A percentile compares a stretch with the other conserved stretches of the same genome.
These are phyloP conservation scores for Grus americana DNA, from an alignment of 2,113 vertebrate species.

Conservation along the genomic window DNA sequence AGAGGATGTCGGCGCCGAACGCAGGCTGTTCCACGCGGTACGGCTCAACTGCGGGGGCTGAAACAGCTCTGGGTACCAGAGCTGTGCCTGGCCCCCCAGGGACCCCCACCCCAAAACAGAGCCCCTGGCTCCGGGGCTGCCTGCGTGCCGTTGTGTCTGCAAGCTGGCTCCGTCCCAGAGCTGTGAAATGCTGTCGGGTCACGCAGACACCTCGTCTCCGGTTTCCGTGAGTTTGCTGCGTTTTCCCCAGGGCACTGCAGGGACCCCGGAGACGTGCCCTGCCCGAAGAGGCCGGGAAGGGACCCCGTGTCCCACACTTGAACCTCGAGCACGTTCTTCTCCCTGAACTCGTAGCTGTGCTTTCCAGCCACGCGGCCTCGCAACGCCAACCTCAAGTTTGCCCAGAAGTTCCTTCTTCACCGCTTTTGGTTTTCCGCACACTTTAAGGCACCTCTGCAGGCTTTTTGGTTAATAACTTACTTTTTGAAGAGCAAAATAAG, in stretches of 20 bases:
- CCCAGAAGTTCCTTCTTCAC: not conserved
- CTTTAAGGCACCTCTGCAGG: not conserved
- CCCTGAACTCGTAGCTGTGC: not conserved
- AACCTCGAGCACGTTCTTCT: accelerated
- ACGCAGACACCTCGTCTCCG: not conserved
- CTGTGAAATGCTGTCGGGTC: no score
- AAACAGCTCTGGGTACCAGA: not conserved
- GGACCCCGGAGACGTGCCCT: not conserved
- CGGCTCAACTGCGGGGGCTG: not conserved
- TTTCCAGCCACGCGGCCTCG: not conserved
- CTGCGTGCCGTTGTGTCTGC: accelerated
- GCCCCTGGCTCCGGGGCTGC: not conserved
- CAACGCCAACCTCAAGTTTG: not conserved
- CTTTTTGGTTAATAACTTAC: not conserved
- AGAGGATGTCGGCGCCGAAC: not conserved
- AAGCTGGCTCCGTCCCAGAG: not conserved
- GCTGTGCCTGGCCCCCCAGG: no score
- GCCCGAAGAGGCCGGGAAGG: not conserved
- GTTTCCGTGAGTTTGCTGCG: accelerated
- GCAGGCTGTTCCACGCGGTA: accelerated
- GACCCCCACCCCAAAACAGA: not conserved
- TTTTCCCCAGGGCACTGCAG: not conserved
- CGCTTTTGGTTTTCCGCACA: not conserved
- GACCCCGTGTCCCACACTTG: accelerated
- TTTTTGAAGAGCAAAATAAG: not conserved